Conservation (phyloP, 2,888 invertebrate species). For the Orthonevra nobilis region DNA sequence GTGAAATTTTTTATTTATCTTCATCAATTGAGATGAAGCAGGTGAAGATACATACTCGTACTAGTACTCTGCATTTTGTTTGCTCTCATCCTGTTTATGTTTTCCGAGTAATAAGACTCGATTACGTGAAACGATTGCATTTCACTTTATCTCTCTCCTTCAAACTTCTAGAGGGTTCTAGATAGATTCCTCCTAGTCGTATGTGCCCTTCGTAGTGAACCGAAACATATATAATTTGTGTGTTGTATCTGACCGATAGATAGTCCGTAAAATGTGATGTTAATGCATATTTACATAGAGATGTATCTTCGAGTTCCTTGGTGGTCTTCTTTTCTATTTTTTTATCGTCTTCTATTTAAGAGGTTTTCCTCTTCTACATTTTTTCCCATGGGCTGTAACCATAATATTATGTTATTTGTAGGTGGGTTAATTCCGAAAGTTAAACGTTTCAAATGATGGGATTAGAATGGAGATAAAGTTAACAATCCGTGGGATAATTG, state of each 20-base stretch:
- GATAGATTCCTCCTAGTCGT: too few species aligned
- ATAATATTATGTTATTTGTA: too few species aligned
- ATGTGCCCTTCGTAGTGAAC: too few species aligned
- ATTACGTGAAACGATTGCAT: slow-evolving; percentile 47
- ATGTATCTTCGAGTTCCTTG: slow-evolving; percentile 30
- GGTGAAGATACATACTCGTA: background rate
- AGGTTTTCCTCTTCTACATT: background rate
- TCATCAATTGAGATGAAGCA: background rate
- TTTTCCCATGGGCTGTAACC: too few species aligned
- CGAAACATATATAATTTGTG: too few species aligned
- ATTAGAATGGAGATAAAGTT: too few species aligned
- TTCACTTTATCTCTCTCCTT: slow-evolving; percentile 26
- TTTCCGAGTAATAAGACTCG: slow-evolving; percentile 21
- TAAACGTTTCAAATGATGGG: too few species aligned
- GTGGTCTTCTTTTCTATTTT: slow-evolving; percentile 34
- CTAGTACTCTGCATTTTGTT: background rate
- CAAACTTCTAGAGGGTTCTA: slow-evolving; percentile 14
- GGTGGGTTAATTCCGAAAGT: too few species aligned
- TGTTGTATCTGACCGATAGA: too few species aligned
- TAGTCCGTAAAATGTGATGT: background rate
- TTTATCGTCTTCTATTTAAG: background rate
- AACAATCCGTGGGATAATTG: too few species aligned
- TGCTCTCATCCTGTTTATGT: slow-evolving; percentile 13
- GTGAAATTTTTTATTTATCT: background rate
- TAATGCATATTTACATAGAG: slow-evolving; percentile 42